Percentiles rank a stretch among this genome's conserved stretches.
Conservation (phyloP, 2,113 vertebrate genomes). For the Phalacrocorax aristotelis region DNA sequence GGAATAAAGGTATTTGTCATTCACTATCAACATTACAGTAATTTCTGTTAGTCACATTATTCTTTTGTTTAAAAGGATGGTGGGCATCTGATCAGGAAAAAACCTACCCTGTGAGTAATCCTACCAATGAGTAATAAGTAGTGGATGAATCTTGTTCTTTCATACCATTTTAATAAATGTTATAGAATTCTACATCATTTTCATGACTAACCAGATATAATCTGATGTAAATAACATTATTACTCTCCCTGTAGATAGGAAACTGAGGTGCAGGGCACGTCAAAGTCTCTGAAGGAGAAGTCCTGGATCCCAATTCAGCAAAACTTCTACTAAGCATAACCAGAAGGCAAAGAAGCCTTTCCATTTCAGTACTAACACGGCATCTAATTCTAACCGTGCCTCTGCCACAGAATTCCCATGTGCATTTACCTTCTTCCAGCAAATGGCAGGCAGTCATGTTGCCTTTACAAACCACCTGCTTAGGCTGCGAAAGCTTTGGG, state of each 20-base stretch:
- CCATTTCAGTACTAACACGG: rapidly evolving
- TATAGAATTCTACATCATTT: neutral
- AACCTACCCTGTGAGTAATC: neutral
- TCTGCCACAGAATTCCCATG: neutral
- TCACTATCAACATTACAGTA: neutral
- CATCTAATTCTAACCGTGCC: neutral
- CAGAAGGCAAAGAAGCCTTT: neutral
- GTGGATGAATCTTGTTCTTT: neutral
- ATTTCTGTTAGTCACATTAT: neutral
- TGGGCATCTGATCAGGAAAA: neutral
- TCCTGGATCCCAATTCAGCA: neutral
- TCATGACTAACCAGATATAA: neutral
- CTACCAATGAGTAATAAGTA: neutral
- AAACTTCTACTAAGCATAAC: neutral
- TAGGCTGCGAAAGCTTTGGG: neutral
- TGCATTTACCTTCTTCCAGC: neutral
- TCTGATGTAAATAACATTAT: neutral
- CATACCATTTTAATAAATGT: neutral
- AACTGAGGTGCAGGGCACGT: neutral
- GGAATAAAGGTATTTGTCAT: neutral
- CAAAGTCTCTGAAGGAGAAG: neutral
- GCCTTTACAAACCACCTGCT: neutral
- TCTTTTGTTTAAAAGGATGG: neutral
- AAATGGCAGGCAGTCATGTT: neutral
- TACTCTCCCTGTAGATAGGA: neutral